phyloP scores from a whole-genome alignment of 2,797 vertebrate genomes.

The Threskiornis aethiopicus region DNA sequence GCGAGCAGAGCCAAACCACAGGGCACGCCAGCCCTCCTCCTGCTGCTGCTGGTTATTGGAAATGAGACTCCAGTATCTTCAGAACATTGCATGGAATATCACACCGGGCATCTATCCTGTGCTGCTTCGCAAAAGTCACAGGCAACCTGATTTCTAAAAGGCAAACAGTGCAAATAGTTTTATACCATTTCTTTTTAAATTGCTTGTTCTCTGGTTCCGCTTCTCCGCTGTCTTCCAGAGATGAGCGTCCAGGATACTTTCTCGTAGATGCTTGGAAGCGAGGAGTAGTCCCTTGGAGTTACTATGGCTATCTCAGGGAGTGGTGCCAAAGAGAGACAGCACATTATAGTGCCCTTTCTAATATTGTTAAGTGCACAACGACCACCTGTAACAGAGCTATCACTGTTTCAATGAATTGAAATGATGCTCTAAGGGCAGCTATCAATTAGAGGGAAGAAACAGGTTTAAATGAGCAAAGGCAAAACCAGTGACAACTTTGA shows the following conservation, averaged over 20 bases:
- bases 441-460: not conserved
- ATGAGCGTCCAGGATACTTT: not conserved
- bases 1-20: not conserved
- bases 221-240: not conserved
- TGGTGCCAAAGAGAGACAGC: not conserved
- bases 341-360: not conserved
- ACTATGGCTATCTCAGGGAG: not conserved
- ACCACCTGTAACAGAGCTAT: not conserved
- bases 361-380: not conserved
- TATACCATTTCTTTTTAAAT: not conserved
- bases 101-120: not conserved
- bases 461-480: not conserved
- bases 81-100: not conserved
- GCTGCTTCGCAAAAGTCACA: not conserved
- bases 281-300: not conserved
- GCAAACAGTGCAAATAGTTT: not conserved
- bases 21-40: not conserved
- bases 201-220: not conserved
- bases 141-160: not conserved
- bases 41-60: not conserved
- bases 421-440: not conserved
- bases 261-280: not conserved
- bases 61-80: not conserved
- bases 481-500: not conserved
- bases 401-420: not conserved